phyloP scores from a whole-genome alignment of 2,797 vertebrate species.

The Linurgus olivaceus region DNA sequence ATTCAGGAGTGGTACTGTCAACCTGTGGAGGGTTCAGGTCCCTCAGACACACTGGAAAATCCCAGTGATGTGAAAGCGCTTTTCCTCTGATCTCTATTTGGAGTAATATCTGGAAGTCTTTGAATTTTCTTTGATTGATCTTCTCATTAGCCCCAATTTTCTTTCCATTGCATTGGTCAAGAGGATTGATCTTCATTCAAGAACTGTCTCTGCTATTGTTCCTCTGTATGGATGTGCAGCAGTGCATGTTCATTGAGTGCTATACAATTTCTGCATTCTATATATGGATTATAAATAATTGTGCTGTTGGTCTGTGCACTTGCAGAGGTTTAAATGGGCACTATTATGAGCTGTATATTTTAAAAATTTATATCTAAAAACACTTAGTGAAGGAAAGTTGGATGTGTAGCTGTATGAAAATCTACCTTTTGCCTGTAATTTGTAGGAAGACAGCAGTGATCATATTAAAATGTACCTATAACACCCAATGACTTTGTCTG shows the following conservation, averaged over 20 bases:
- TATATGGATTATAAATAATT: neutral
- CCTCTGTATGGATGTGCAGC: neutral
- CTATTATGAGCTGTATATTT: neutral
- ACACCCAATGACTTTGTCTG: neutral
- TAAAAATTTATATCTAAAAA: neutral
- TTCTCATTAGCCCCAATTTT: neutral
- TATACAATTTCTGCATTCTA: neutral
- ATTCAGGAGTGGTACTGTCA: neutral
- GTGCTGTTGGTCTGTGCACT: neutral
- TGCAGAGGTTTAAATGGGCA: neutral
- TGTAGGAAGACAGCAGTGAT: neutral
- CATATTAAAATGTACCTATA: neutral
- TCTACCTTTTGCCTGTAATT: neutral
- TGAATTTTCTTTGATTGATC: neutral
- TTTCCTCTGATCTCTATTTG: neutral
- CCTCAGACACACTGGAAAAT: neutral
- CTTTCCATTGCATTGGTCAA: neutral
- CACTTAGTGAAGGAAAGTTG: neutral
- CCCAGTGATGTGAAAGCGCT: rapidly evolving
- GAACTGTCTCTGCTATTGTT: neutral
- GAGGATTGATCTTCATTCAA: neutral
- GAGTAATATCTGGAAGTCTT: neutral
- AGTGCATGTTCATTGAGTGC: neutral
- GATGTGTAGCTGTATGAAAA: neutral
- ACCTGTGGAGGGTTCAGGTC: neutral